Evolutionary conservation across 2,113 vertebrate genomes (phyloP).

Genomic region (Nanorana parkeri): DNA sequence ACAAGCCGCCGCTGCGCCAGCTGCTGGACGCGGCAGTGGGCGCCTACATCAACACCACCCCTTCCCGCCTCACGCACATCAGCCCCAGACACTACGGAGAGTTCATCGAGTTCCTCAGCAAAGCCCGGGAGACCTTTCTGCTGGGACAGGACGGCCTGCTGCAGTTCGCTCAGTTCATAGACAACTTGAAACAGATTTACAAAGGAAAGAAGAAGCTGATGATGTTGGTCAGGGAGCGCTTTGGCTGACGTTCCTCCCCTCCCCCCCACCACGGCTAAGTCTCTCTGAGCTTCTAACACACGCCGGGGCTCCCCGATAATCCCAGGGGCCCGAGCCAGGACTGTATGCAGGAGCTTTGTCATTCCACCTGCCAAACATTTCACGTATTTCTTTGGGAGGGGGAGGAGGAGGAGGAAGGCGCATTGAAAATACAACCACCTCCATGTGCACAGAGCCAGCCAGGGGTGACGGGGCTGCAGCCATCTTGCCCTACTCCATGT

Average conservation of each 20-base stretch:
- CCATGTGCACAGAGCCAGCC: background rate
- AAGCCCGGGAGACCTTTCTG: conserved; percentile 94
- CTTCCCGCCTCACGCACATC: conserved; percentile 97
- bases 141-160: conserved; percentile 95
- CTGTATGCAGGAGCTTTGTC: conserved; percentile 34
- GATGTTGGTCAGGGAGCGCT: conserved; percentile 95
- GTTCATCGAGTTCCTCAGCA: conserved; percentile 98
- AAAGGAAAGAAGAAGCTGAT: conserved; percentile 99
- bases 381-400: background rate
- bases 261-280: conserved; percentile 34
- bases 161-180: conserved; percentile 97
- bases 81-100: conserved; percentile 97
- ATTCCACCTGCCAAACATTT: conserved; percentile 45
- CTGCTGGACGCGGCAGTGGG: conserved; percentile 95
- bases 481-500: too few species aligned
- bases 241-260: conserved; percentile 79
- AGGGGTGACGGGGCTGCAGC: background rate
- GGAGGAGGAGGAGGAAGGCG: background rate
- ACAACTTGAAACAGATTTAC: conserved; percentile 99
- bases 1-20: conserved; percentile 95
- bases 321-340: conserved; percentile 15
- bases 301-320: background rate
- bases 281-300: conserved; percentile 32
- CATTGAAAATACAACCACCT: background rate
- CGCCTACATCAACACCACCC: conserved; percentile 98